A percentile compares a stretch with the other conserved stretches of the same genome.
These are phyloP conservation scores for Phylloscopus trochiloides DNA, from an alignment of 2,113 vertebrate species.

Conservation along the genomic window DNA sequence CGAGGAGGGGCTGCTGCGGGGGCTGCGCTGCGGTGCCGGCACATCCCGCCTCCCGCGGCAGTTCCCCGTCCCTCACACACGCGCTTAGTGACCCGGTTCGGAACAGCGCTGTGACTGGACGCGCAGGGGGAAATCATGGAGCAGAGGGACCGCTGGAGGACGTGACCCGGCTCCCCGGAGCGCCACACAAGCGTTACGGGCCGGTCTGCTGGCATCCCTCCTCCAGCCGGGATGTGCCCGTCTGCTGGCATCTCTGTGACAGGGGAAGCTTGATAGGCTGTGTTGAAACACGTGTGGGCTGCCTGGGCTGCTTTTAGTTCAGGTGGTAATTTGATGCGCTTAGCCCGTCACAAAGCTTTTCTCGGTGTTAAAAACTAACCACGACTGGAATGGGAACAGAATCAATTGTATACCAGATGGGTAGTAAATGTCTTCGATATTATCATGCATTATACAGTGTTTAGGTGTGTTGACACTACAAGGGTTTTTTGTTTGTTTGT, in stretches of 20 bases:
- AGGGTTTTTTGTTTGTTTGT: not conserved
- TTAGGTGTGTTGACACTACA: not conserved
- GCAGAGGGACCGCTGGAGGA: not conserved
- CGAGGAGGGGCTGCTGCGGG: not conserved
- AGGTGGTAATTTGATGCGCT: not conserved
- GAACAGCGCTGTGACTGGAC: rapidly evolving
- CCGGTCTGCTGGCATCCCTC: not conserved
- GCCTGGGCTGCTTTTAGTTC: not conserved
- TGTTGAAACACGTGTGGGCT: not conserved
- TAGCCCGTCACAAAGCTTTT: not conserved
- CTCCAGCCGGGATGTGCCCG: not conserved
- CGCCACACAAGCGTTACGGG: rapidly evolving
- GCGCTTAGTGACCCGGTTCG: rapidly evolving
- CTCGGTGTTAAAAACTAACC: not conserved
- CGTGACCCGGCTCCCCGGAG: not conserved
- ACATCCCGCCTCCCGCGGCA: not conserved
- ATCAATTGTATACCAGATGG: not conserved
- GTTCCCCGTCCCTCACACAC: not conserved
- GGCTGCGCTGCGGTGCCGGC: not conserved
- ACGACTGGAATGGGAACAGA: not conserved
- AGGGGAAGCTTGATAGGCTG: not conserved
- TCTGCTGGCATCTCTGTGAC: not conserved
- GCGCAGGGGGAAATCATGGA: rapidly evolving
- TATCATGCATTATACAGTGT: not conserved
- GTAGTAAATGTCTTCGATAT: not conserved